phyloP scores from a whole-genome alignment of 2,888 invertebrate genomes.

The Polyommatus icarus region DNA sequence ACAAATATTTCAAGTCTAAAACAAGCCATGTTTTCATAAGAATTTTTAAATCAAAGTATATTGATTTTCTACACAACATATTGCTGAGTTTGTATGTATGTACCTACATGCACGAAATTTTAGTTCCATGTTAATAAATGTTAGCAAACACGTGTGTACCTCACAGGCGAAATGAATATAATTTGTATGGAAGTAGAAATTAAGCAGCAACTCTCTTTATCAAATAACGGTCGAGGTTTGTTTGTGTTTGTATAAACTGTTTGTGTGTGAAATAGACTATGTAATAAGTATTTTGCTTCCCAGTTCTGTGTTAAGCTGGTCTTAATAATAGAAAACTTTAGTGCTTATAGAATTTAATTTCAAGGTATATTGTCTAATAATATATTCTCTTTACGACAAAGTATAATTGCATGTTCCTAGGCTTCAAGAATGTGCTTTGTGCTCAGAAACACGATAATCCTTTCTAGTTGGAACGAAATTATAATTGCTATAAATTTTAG shows the following conservation, averaged over 20 bases:
- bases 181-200: not conserved
- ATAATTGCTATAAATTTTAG: not conserved
- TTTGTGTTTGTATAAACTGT: not conserved
- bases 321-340: not conserved
- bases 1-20: too few species aligned
- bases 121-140: not conserved
- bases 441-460: not conserved
- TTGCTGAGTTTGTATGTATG: not conserved
- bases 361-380: not conserved
- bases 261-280: not conserved
- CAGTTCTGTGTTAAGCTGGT: not conserved
- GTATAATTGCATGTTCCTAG: slow-evolving; percentile 8
- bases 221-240: not conserved
- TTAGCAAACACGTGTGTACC: not conserved
- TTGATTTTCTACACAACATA: too few species aligned
- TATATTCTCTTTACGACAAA: slow-evolving; percentile 9
- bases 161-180: slow-evolving; percentile 4
- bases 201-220: not conserved
- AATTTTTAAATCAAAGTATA: not conserved
- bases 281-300: not conserved
- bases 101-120: not conserved
- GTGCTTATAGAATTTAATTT: not conserved
- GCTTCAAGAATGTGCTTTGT: not conserved
- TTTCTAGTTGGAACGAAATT: not conserved
- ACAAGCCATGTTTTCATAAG: too few species aligned